phyloP scores from a whole-genome alignment of 2,113 vertebrate species.

The Damaliscus lunatus region DNA sequence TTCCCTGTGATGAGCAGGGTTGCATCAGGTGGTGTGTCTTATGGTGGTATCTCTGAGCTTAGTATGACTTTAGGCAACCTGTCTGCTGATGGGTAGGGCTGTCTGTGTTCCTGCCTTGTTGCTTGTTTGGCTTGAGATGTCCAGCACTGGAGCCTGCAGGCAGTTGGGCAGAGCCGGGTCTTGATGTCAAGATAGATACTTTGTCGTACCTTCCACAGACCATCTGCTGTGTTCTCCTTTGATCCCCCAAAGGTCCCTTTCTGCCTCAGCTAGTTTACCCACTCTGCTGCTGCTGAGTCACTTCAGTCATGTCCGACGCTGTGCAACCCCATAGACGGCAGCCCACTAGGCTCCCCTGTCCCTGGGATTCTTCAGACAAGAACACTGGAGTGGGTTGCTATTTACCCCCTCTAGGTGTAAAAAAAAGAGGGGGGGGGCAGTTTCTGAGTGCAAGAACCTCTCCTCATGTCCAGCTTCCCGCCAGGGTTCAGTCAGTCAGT shows the following conservation, averaged over 20 bases:
- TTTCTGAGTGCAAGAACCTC: not conserved
- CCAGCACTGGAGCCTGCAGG: not conserved
- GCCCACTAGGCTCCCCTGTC: too few species aligned
- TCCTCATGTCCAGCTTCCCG: not conserved
- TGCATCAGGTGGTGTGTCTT: not conserved
- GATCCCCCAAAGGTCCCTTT: not conserved
- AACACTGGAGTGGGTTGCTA: too few species aligned
- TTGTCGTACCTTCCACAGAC: not conserved
- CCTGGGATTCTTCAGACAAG: too few species aligned
- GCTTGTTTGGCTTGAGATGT: not conserved
- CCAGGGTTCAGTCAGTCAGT: not conserved
- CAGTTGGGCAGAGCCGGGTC: not conserved
- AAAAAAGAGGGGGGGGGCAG: fast-evolving
- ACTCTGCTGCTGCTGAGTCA: not conserved
- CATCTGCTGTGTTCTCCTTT: not conserved
- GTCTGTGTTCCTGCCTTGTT: not conserved
- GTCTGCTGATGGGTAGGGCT: not conserved
- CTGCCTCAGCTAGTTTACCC: not conserved
- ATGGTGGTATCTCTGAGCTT: not conserved
- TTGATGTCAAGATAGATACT: not conserved
- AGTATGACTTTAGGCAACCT: not conserved
- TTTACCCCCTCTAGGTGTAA: not conserved
- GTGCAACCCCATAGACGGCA: too few species aligned
- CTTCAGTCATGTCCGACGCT: too few species aligned
- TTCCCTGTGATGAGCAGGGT: not conserved